Percentiles rank a stretch among this genome's conserved stretches.
Evolutionary conservation across 2,888 invertebrate genomes (phyloP).

Genomic region (Andrena fulva): DNA sequence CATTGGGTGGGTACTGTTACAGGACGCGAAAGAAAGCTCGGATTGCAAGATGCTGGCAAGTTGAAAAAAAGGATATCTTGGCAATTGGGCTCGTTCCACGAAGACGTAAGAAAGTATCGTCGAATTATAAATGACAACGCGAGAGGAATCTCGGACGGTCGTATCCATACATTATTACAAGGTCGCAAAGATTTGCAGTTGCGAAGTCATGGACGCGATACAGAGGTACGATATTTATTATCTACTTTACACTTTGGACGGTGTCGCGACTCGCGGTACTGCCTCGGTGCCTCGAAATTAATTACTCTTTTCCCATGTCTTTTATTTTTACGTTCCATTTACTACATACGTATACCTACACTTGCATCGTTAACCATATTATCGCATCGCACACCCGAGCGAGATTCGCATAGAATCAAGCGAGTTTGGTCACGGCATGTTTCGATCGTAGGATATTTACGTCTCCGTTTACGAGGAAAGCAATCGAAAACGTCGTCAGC

Average conservation of each 20-base stretch:
- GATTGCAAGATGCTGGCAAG: constrained; percentile 86
- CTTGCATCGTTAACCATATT: background rate
- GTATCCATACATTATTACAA: constrained; percentile 87
- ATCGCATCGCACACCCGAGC: background rate
- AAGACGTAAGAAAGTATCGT: constrained; percentile 86
- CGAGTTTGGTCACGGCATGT: background rate
- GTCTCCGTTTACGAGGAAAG: constrained; percentile 88
- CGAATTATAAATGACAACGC: constrained; percentile 87
- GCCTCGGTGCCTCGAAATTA: too few relatives aligned
- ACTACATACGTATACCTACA: too few relatives aligned
- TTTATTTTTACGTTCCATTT: too few relatives aligned
- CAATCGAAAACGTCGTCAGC: constrained; percentile 87
- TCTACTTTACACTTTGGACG: too few relatives aligned
- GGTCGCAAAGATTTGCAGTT: constrained; percentile 87
- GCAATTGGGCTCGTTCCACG: constrained; percentile 87
- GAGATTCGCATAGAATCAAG: background rate
- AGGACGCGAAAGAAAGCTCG: constrained; percentile 88
- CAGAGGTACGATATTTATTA: constrained; percentile 17
- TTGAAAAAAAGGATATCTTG: constrained; percentile 86
- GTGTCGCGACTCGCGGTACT: too few relatives aligned
- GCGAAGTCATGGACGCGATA: constrained; percentile 82
- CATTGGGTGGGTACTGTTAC: background rate
- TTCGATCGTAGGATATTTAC: constrained; percentile 86
- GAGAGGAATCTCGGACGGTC: constrained; percentile 87
- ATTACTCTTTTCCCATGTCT: too few relatives aligned